Percentiles rank a stretch among this genome's conserved stretches.
These are phyloP conservation scores for Pyrgilauda ruficollis DNA, from an alignment of 2,113 vertebrate species.

Conservation along the genomic window DNA sequence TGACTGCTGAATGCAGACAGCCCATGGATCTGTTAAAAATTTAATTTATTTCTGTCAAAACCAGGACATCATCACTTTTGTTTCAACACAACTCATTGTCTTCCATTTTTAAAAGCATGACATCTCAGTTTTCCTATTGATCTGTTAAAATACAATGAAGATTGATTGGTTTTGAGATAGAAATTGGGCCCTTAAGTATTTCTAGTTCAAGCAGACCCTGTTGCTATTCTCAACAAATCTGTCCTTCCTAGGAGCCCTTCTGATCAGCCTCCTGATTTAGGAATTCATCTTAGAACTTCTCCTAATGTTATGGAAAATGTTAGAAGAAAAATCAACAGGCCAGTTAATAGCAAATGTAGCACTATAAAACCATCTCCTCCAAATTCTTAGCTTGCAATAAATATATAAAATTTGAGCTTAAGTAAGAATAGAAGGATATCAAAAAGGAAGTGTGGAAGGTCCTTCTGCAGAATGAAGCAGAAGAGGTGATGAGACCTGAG, in stretches of 20 bases:
- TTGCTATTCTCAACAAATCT: background rate
- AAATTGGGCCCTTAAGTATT: background rate
- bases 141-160: background rate
- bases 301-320: background rate
- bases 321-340: background rate
- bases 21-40: background rate
- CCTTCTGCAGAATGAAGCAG: background rate
- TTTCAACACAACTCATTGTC: background rate
- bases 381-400: background rate
- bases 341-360: background rate
- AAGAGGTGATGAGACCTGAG: background rate
- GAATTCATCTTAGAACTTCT: background rate
- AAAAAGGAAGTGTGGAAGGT: background rate
- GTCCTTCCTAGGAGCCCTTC: background rate
- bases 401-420: background rate
- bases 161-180: background rate
- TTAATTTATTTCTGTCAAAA: constrained; percentile 1
- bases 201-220: background rate
- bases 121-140: background rate
- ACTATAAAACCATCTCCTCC: background rate
- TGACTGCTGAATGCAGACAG: background rate
- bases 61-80: background rate
- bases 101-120: background rate
- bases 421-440: background rate
- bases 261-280: background rate